A percentile compares a stretch with the other conserved stretches of the same genome.
phyloP scores from a whole-genome alignment of 1,140 invertebrate genomes.

The Meloidogyne floridensis region DNA sequence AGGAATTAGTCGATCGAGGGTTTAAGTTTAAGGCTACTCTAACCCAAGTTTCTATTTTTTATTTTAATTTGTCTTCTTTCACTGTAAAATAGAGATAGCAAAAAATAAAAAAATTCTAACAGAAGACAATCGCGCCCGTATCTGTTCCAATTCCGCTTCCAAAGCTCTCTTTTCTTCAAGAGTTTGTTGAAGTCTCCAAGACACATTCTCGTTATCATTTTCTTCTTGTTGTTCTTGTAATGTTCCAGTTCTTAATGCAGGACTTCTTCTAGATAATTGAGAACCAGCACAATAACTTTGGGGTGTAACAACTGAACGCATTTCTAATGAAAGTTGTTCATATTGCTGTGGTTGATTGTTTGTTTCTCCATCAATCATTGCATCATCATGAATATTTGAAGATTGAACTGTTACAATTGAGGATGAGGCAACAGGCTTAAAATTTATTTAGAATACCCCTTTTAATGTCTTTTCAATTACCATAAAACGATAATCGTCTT shows the following conservation, averaged over 20 bases:
- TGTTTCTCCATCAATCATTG: background rate
- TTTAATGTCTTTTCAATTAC: background rate
- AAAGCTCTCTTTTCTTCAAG: constrained; percentile 52
- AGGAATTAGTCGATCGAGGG: too few species aligned
- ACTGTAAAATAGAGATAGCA: background rate
- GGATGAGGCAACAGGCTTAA: background rate
- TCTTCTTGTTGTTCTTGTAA: constrained; percentile 7
- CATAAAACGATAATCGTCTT: background rate
- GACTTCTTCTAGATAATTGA: background rate
- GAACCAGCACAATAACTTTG: background rate
- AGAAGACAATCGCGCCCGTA: constrained; percentile 45
- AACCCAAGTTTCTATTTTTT: too few species aligned
- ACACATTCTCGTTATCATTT: constrained; percentile 34
- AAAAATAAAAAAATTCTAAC: constrained; percentile 27
- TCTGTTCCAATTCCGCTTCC: constrained; percentile 46
- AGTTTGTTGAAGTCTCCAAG: constrained; percentile 47
- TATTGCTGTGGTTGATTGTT: background rate
- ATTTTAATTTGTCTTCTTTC: too few species aligned
- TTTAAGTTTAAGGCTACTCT: too few species aligned
- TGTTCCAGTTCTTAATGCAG: background rate
- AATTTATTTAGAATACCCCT: background rate
- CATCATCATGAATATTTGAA: background rate
- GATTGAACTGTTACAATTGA: background rate
- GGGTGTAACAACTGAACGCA: background rate
- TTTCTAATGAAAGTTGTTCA: background rate